A percentile compares a stretch with the other conserved stretches of the same genome.
Conservation (phyloP, 2,113 vertebrate genomes). For the Chionis minor region DNA sequence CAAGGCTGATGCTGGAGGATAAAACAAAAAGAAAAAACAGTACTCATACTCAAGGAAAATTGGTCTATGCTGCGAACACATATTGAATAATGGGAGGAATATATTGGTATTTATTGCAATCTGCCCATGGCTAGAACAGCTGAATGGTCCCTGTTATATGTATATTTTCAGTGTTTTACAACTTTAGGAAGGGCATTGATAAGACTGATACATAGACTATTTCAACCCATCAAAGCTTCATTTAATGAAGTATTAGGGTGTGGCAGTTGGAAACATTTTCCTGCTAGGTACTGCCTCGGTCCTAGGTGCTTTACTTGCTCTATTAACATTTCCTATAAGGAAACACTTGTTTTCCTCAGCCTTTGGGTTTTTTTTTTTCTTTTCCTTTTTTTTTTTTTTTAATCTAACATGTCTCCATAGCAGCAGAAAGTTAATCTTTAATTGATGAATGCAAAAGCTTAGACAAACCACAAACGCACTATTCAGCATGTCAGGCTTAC, state of each 20-base stretch:
- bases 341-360: background rate
- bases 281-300: background rate
- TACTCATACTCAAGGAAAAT: background rate
- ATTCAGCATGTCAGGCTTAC: slow-evolving; percentile 44
- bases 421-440: slow-evolving; percentile 48
- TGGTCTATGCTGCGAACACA: background rate
- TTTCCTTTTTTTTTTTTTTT: background rate
- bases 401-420: background rate
- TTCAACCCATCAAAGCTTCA: background rate
- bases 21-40: background rate
- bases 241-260: background rate
- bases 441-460: slow-evolving; percentile 43
- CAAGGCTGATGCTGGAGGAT: background rate
- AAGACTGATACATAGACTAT: background rate
- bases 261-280: background rate
- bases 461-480: slow-evolving; percentile 51
- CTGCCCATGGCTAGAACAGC: background rate
- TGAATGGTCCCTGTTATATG: background rate
- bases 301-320: background rate
- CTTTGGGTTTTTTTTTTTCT: background rate
- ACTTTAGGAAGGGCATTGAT: background rate
- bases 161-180: background rate
- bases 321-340: background rate
- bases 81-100: background rate
- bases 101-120: background rate